Conservation (phyloP, 2,797 vertebrate genomes). For the Buceros bicornis region DNA sequence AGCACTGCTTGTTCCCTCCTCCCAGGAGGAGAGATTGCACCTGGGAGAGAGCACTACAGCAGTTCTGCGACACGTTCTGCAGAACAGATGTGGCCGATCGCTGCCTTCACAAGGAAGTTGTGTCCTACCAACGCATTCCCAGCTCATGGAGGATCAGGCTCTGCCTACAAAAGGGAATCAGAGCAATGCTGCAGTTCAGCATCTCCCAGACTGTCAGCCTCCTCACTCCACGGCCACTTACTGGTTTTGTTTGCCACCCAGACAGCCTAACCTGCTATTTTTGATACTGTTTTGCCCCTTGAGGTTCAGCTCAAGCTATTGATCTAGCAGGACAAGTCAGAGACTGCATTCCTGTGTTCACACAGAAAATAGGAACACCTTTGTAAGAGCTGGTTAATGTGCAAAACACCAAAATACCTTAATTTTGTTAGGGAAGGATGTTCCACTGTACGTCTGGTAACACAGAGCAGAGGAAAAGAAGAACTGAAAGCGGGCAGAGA, state of each 20-base stretch:
- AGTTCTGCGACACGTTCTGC: not conserved
- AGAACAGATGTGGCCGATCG: accelerated
- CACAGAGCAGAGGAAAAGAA: not conserved
- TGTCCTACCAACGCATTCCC: not conserved
- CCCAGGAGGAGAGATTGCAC: not conserved
- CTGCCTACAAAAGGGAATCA: not conserved
- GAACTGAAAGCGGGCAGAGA: accelerated
- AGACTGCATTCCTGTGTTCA: not conserved
- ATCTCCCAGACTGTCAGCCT: not conserved
- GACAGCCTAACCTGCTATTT: not conserved
- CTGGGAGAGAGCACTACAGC: not conserved
- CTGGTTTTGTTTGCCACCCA: not conserved
- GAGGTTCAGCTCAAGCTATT: not conserved
- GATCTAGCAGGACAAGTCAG: not conserved
- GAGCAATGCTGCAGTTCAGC: not conserved
- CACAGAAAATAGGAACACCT: not conserved
- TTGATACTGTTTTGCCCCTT: not conserved
- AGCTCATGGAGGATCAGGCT: not conserved
- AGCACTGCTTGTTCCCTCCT: not conserved
- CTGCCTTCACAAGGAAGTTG: not conserved
- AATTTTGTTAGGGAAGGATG: not conserved
- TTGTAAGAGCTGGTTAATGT: not conserved
- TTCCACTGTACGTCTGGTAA: not conserved
- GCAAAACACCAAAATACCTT: not conserved
- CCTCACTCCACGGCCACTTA: not conserved